These are phyloP conservation scores for Planiliza haematocheilus DNA, from an alignment of 2,113 vertebrate genomes.

Conservation along the genomic window DNA sequence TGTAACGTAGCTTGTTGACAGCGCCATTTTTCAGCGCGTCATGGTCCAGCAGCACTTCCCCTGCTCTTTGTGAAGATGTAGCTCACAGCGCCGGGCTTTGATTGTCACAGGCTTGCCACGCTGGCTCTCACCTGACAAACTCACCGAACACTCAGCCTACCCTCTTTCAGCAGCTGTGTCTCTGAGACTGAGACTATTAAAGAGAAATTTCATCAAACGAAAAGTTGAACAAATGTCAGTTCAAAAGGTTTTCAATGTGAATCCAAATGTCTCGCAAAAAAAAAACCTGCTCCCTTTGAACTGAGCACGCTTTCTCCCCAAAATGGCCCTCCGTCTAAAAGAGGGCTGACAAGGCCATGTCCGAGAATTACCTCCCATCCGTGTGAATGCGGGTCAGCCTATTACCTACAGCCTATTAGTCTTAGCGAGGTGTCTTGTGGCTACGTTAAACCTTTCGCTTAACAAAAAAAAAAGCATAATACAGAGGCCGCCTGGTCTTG, in stretches of 20 bases:
- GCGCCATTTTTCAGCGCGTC: not conserved
- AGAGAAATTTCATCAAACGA: conserved; percentile 36
- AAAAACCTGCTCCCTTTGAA: conserved; percentile 16
- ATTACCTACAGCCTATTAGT: conserved; percentile 1
- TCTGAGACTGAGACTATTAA: conserved; percentile 2
- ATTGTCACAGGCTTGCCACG: not conserved
- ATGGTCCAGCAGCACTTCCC: not conserved
- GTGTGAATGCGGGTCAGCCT: conserved; percentile 1
- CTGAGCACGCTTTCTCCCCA: not conserved
- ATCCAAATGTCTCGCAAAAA: conserved; percentile 25
- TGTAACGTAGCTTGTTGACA: too few species aligned
- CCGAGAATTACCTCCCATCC: not conserved
- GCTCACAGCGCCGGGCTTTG: not conserved
- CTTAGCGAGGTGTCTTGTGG: not conserved
- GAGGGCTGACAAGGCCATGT: conserved; percentile 2
- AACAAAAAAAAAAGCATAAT: conserved; percentile 4
- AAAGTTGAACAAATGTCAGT: conserved; percentile 18
- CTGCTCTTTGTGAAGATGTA: conserved; percentile 1
- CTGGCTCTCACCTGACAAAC: not conserved
- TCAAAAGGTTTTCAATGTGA: conserved; percentile 24
- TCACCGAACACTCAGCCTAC: not conserved
- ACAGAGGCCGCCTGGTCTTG: not conserved
- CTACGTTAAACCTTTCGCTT: conserved; percentile 15
- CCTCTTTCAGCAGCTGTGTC: conserved; percentile 10
- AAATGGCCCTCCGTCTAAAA: conserved; percentile 16